Base-by-base conservation (phyloP, 2,113 vertebrate genomes). In the Lampris megalopsis region DNA sequence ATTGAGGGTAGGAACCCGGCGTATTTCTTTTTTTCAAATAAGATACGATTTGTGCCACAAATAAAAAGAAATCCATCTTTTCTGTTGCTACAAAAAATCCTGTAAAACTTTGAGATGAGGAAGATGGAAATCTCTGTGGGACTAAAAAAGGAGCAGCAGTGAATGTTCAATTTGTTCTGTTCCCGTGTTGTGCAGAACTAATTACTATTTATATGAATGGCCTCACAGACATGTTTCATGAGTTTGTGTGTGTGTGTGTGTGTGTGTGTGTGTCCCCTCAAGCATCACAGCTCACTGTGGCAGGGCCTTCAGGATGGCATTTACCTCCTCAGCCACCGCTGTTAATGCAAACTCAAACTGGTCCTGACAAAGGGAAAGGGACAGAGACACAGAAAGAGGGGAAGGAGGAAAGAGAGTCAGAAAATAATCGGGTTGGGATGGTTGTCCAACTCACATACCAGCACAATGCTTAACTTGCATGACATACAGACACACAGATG, bases 301-400 rank as follows among this genome's bases (percentile, higher is more conserved):
- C 87, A 99, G 92, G 0, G 97, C 97, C 91, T 98, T 99, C 89
- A 99, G 94, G 86, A 99, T 99, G 91, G 97, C 97, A 0, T 99
- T 99, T 79, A 99, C 98, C 79, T 99, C 98, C 89, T 99, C 98
- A 0, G 98, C 98, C 80, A 99, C 98, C 0, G 96, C 97, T 0
- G 97, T 99, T 89, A 99, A 92, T 0, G 97, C 97, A 10, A 98
- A 99, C 92, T 99, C 97, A 93, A 99, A 99, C 94, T 99, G 98
- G 90, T 99, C 98, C 98, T 99, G 79, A n/a, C 24, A 24, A 54
- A 13, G 5, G 57, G 72, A 8, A 68, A 1, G 36, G 41, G 56
- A 59, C 35, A 71, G 57, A 49, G 1, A 6, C 13, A 66, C 48
- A 11, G 41, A 48, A 65, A 68, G n/a, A 35, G 13, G 41, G 13